Evolutionary conservation across 2,888 invertebrate genomes (phyloP).

Genomic region (Mesochorus sp.): DNA sequence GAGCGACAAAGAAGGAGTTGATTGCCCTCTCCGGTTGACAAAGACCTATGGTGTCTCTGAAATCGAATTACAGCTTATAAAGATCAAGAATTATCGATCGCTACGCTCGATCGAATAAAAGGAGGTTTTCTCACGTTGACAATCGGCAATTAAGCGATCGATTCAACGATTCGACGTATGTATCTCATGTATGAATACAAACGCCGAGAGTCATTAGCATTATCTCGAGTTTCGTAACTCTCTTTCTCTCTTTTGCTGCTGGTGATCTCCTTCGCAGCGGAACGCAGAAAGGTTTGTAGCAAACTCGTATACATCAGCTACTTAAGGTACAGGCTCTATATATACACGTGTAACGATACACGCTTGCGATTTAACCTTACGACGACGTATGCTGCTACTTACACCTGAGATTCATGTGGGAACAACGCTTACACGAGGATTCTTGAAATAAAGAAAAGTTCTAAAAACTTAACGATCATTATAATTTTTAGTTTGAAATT

Average conservation of each 20-base stretch:
- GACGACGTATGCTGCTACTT: not conserved
- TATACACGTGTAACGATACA: conserved; percentile 44
- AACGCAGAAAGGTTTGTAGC: conserved; percentile 42
- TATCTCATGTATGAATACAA: conserved; percentile 44
- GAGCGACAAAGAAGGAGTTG: conserved; percentile 38
- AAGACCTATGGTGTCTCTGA: conserved; percentile 9
- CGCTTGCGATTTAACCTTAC: conserved; percentile 40
- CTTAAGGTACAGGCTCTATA: conserved; percentile 27
- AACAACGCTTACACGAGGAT: conserved; percentile 15
- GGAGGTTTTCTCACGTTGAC: conserved; percentile 59
- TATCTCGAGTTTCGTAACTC: conserved; percentile 57
- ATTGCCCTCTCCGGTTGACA: conserved; percentile 6
- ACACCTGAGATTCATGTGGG: conserved; percentile 51
- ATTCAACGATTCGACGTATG: conserved; percentile 58
- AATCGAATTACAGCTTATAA: conserved; percentile 44
- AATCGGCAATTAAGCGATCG: conserved; percentile 64
- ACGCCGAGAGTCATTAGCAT: conserved; percentile 61
- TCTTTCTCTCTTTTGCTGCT: not conserved
- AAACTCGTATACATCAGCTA: conserved; percentile 25
- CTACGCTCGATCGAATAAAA: conserved; percentile 36
- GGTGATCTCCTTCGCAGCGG: conserved; percentile 54
- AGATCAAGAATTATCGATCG: conserved; percentile 60
- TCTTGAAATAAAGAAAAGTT: conserved; percentile 3
- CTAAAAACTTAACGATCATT: conserved; percentile 22
- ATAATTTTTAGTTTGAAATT: conserved; percentile 16